Conservation (phyloP, 2,888 invertebrate species). For the Smittia sp. region DNA sequence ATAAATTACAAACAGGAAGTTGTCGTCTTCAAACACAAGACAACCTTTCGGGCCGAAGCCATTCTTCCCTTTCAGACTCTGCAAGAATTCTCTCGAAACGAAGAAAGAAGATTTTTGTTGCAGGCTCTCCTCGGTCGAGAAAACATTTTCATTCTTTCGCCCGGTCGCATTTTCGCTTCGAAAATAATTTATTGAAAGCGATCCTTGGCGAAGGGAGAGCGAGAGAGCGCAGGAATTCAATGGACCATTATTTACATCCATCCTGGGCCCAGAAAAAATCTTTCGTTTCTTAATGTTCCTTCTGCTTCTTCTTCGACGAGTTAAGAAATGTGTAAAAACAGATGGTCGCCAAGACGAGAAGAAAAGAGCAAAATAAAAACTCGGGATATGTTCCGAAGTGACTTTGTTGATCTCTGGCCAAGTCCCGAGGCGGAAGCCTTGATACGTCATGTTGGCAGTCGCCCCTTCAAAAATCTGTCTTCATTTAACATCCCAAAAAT, state of each 20-base stretch:
- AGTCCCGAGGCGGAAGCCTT: background rate
- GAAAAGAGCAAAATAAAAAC: background rate
- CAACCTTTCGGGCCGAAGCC: background rate
- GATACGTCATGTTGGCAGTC: background rate
- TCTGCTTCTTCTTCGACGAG: background rate
- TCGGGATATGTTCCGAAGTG: background rate
- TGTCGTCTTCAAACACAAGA: conserved; percentile 16
- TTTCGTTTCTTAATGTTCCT: background rate
- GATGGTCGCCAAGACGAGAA: conserved; percentile 29
- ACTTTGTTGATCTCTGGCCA: conserved; percentile 3
- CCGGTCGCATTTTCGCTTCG: background rate
- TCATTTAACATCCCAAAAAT: background rate
- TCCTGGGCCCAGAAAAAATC: conserved; percentile 9
- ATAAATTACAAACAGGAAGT: conserved; percentile 41
- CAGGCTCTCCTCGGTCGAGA: background rate
- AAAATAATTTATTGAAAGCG: conserved; percentile 23
- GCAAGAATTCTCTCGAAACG: background rate
- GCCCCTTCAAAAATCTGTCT: conserved; percentile 5
- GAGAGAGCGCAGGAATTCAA: conserved; percentile 37
- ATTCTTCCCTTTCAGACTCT: background rate
- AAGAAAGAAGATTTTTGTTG: background rate
- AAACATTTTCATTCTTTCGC: background rate
- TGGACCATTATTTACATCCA: conserved; percentile 35
- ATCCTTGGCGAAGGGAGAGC: conserved; percentile 24
- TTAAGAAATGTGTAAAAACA: conserved; percentile 39